Percentiles rank a stretch among this genome's conserved stretches.
Conservation (phyloP, 2,888 invertebrate genomes). For the Plagodis dolabraria region DNA sequence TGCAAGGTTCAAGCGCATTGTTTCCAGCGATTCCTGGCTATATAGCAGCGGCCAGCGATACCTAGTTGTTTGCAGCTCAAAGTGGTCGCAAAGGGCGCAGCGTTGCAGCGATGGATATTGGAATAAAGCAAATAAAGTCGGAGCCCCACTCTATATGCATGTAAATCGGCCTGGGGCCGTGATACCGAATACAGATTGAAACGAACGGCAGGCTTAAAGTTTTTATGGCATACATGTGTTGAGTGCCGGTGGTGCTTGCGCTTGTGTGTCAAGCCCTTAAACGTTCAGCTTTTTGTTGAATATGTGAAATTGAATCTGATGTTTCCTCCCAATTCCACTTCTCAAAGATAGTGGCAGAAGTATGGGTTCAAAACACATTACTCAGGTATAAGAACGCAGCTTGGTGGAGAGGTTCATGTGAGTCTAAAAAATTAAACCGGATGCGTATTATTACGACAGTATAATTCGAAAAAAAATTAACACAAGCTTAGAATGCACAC, state of each 20-base stretch:
- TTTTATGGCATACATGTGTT: constrained; percentile 66
- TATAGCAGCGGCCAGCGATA: constrained; percentile 36
- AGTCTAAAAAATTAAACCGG: too few relatives aligned
- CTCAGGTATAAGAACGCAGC: too few relatives aligned
- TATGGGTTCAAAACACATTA: too few relatives aligned
- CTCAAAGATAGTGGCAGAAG: too few relatives aligned
- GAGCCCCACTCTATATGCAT: constrained; percentile 67
- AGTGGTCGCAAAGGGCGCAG: constrained; percentile 52
- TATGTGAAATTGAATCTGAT: neutral
- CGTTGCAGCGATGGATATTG: constrained; percentile 57
- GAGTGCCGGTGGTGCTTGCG: constrained; percentile 34
- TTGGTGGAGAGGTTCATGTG: too few relatives aligned
- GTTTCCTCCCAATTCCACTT: too few relatives aligned
- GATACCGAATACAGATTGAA: constrained; percentile 73
- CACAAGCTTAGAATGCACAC: too few relatives aligned
- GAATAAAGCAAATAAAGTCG: constrained; percentile 65
- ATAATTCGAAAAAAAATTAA: too few relatives aligned
- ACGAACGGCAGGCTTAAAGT: constrained; percentile 68
- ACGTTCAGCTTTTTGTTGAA: neutral
- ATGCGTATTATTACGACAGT: too few relatives aligned
- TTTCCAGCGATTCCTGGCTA: constrained; percentile 5
- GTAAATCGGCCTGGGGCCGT: constrained; percentile 68
- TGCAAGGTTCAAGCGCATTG: neutral
- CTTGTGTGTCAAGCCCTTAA: constrained; percentile 11
- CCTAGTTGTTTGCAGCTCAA: constrained; percentile 53